A percentile compares a stretch with the other conserved stretches of the same genome.
These are phyloP conservation scores for Trachemys scripta DNA, from an alignment of 2,113 vertebrate species.

Conservation along the genomic window DNA sequence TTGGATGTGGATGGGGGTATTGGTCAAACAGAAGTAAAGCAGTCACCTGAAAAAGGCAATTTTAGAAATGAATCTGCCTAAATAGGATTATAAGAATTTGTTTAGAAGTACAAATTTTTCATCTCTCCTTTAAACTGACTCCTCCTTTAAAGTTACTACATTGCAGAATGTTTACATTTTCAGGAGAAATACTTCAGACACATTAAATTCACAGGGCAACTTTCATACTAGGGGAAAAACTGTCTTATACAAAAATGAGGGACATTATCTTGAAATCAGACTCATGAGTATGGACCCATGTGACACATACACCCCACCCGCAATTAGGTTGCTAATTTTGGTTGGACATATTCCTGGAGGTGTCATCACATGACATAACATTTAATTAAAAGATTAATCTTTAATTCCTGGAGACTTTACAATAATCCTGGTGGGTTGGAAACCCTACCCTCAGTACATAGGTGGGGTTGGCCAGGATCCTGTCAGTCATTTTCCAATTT, in stretches of 20 bases:
- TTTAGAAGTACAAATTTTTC: slow-evolving; percentile 8
- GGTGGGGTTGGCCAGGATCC: neutral
- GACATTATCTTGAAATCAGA: accelerated
- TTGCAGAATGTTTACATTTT: slow-evolving; percentile 27
- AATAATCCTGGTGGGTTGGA: neutral
- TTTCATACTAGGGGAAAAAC: neutral
- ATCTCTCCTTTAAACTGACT: neutral
- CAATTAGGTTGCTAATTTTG: neutral
- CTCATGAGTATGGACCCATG: neutral
- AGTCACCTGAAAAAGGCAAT: neutral
- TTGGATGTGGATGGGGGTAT: neutral
- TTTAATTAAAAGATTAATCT: neutral
- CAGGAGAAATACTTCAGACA: slow-evolving; percentile 26
- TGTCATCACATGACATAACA: neutral
- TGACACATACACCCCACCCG: too few relatives aligned
- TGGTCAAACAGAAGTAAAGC: neutral
- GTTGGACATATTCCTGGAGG: neutral
- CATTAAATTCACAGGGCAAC: neutral
- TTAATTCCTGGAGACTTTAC: neutral
- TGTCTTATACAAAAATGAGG: neutral
- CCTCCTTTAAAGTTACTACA: slow-evolving; percentile 42
- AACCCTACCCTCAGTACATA: neutral
- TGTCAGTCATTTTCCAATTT: neutral
- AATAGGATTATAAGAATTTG: slow-evolving; percentile 29
- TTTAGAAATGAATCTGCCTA: slow-evolving; percentile 22